phyloP scores from a whole-genome alignment of 2,113 vertebrate species.

The Corvus hawaiiensis region DNA sequence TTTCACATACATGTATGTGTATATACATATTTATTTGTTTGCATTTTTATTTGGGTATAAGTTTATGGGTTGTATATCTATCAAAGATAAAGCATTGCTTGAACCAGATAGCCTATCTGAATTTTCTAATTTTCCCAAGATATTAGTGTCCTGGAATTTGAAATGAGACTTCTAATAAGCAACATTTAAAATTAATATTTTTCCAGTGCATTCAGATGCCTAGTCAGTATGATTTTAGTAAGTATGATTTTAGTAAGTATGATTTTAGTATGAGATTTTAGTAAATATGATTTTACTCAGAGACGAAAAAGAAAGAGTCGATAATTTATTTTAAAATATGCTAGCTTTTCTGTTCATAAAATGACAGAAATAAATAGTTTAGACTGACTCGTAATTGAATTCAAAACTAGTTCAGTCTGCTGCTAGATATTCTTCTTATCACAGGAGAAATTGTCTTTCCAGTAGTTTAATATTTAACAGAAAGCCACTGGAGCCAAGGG shows the following conservation, averaged over 20 bases:
- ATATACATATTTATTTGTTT: neutral
- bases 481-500: neutral
- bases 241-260: neutral
- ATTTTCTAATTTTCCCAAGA: neutral
- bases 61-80: neutral
- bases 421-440: neutral
- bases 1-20: neutral
- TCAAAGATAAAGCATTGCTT: neutral
- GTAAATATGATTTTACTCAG: neutral
- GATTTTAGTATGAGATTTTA: too few relatives aligned
- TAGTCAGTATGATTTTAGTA: neutral
- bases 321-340: neutral
- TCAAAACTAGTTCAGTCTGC: neutral
- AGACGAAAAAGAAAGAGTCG: neutral
- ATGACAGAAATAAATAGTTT: neutral
- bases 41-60: neutral
- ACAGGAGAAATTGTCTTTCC: neutral
- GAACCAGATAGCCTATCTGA: neutral
- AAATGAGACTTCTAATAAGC: neutral
- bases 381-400: neutral
- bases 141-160: neutral
- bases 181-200: neutral
- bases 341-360: neutral
- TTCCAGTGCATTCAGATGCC: neutral
- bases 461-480: neutral